Evolutionary conservation across 2,888 invertebrate genomes (phyloP).

Genomic region (Lysandra bellargus): DNA sequence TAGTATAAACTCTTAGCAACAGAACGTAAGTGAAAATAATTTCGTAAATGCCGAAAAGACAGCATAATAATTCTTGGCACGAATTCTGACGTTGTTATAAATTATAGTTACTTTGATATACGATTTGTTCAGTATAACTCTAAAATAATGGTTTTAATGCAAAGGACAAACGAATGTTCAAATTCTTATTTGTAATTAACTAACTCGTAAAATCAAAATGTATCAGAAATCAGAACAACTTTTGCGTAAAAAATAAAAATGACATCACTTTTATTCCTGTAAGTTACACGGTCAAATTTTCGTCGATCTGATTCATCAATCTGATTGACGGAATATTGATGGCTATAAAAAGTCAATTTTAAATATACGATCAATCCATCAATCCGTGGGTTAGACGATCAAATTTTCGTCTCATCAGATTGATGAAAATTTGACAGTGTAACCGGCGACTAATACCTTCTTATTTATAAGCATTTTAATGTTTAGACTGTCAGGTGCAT

Average conservation of each 20-base stretch:
- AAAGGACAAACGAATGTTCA: not conserved
- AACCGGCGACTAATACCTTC: too few relatives aligned
- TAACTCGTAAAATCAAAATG: not conserved
- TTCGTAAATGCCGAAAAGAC: not conserved
- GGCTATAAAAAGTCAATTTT: too few relatives aligned
- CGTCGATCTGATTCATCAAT: too few relatives aligned
- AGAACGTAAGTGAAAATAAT: not conserved
- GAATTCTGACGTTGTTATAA: constrained; percentile 5
- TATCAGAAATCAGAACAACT: not conserved
- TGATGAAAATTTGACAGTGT: too few relatives aligned
- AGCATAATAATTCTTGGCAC: constrained; percentile 10
- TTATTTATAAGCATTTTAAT: too few relatives aligned
- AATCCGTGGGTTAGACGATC: too few relatives aligned
- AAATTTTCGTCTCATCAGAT: too few relatives aligned
- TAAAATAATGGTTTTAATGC: not conserved
- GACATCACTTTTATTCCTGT: not conserved
- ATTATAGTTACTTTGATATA: constrained; percentile 15
- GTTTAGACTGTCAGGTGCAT: too few relatives aligned
- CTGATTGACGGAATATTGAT: too few relatives aligned
- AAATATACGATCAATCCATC: too few relatives aligned
- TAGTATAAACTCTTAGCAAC: not conserved
- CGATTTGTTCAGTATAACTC: not conserved
- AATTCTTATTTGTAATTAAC: not conserved
- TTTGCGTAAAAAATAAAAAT: not conserved
- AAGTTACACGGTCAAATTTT: too few relatives aligned